Evolutionary conservation across 2,888 invertebrate genomes (phyloP).

Genomic region (Megalurothrips usitatus): DNA sequence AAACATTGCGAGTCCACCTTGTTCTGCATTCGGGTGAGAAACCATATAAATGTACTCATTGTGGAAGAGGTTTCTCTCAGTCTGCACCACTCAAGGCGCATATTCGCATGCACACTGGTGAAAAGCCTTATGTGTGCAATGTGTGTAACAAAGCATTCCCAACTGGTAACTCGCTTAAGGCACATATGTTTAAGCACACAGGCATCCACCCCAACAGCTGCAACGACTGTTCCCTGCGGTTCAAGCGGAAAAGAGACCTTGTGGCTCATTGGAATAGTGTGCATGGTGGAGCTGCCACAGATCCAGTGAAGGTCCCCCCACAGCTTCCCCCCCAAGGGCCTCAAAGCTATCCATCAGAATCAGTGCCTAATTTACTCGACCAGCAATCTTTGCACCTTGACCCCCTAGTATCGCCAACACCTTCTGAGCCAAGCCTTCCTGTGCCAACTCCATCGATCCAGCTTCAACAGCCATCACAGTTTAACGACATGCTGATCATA

Average conservation of each 20-base stretch:
- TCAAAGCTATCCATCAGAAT: too few relatives aligned
- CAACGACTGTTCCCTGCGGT: neutral
- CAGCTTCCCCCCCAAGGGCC: neutral
- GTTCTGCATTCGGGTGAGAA: neutral
- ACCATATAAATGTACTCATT: neutral
- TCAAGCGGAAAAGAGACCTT: neutral
- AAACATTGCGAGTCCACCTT: neutral
- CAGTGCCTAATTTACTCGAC: too few relatives aligned
- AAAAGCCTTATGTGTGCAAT: neutral
- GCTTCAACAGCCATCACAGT: too few relatives aligned
- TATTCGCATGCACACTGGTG: neutral
- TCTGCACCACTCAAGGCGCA: slow-evolving; percentile 8
- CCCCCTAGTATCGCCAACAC: too few relatives aligned
- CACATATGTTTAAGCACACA: neutral
- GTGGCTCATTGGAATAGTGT: neutral
- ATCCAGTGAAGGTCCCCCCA: neutral
- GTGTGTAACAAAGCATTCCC: neutral
- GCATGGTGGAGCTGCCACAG: neutral
- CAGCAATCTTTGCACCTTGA: too few relatives aligned
- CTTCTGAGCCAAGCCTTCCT: too few relatives aligned
- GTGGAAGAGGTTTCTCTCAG: neutral
- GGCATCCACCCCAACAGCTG: neutral
- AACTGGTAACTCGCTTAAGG: neutral
- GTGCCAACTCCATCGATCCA: too few relatives aligned
- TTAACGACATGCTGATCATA: too few relatives aligned